Evolutionary conservation across 1,140 invertebrate genomes (phyloP), one percentile per base, ranked within the genome.

Genomic region (Leptopilina boulardi): DNA sequence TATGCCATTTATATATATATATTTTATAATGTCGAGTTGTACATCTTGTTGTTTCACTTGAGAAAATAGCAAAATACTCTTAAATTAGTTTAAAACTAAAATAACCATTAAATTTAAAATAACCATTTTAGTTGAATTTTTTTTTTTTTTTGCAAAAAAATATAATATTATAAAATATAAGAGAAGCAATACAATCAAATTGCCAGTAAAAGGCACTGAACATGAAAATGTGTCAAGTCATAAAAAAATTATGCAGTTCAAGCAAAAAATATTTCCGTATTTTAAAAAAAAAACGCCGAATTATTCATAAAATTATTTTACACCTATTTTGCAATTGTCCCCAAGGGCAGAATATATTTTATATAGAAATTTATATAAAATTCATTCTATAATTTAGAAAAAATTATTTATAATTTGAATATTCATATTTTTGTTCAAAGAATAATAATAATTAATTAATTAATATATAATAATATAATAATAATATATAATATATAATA

Each of bases 1-100:
- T n/a, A n/a, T 26, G 56, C 26, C 56, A 26, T 66, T 66, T 30
- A 56, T 66, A n/a, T n/a, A 47, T 47, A 2, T 42, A 42, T 2
- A 9, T 11, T 56, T 66, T 66, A 66, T 66, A 34, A 34, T 23
- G 56, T 66, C 26, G 56, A 26, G 19, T 15, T 15, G 10, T 9
- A 10, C 56, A 8, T 23, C 8, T 18, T n/a, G 23, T 66, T 15
- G 56, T 66, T 66, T 23, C 56, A 66, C 56, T 66, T 26, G 26
- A 23, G 21, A 66, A 66, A 66, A 66, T 66, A 66, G 56, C 54
- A 66, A 66, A 66, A 6, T 66, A 21, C 56, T 23, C 23, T 59
- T 23, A 23, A 59, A 59, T 8, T 23, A 19, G 18, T 2, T 26
- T 3, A 18, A 21, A 26, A 59, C 54, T 26, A 11, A 21, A 56